Evolutionary conservation across 2,888 invertebrate species (phyloP), one percentile per base, ranked within the genome.

Genomic region (Ectemnius cavifrons): DNA sequence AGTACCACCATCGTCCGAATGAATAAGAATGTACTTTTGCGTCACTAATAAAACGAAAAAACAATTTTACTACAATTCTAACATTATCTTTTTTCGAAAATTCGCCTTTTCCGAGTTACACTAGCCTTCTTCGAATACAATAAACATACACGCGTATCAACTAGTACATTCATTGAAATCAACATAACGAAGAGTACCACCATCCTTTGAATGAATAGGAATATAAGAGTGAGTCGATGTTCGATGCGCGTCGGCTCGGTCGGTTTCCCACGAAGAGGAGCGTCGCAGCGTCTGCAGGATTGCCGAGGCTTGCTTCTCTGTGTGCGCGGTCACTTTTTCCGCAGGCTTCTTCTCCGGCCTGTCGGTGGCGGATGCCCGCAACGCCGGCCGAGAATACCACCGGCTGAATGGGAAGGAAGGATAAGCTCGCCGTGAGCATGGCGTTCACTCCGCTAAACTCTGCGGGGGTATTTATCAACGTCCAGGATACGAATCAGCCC

Each of bases 401-500:
- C 37, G 37, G 37, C 37, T 37, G 52, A 52, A 82, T 77, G 78
- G 75, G 77, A 72, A 78, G 81, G 74, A 76, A 76, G 84, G 78
- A 84, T 82, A 81, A 79, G 77, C 79, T 16, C 16, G 52, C 52
- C 6, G 52, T 16, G 52, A 6, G 52, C n/a, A 52, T 6, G 13
- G n/a, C 5, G 13, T 13, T 52, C 52, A 16, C 52, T 16, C 76
- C 75, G 81, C 78, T 81, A 77, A 79, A 79, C 83, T 84, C 84
- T 82, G 83, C 82, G 83, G 80, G 81, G 86, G 87, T 88, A 91
- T 91, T 90, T 90, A 90, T 91, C 90, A 91, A 91, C 86, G 91
- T 91, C 91, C 83, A 11, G 89, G 89, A 88, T 89, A 89, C 89
- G 90, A 89, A 90, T 89, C 89, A 87, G 87, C 85, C 37, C 8